Evolutionary conservation across 2,888 invertebrate genomes (phyloP).

Genomic region (Sinotaia quadrata): DNA sequence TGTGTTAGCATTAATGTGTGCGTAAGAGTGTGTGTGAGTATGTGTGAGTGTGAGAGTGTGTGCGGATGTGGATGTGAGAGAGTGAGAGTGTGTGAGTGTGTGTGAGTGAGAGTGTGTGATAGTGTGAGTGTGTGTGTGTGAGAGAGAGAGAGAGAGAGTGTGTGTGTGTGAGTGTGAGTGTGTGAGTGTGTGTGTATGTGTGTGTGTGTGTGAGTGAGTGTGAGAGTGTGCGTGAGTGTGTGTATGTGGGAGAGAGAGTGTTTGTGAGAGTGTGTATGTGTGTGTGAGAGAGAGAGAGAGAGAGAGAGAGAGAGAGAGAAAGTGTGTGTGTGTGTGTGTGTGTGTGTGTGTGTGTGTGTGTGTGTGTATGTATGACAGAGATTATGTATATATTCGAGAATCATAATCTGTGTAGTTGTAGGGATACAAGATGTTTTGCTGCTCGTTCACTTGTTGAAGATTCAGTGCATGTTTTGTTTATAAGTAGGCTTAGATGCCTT

Average conservation of each 20-base stretch:
- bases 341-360: background rate
- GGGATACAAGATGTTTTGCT: too few species aligned
- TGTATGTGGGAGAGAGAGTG: too few species aligned
- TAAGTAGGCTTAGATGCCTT: too few species aligned
- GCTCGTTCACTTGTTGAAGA: too few species aligned
- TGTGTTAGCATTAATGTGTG: too few species aligned
- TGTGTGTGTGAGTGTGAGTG: background rate
- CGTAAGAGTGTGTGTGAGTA: background rate
- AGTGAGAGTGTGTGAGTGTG: background rate
- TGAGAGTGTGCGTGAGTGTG: background rate
- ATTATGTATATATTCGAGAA: too few species aligned
- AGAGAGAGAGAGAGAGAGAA: background rate
- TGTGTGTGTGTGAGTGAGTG: background rate
- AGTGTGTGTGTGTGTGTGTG: background rate
- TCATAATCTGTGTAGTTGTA: too few species aligned
- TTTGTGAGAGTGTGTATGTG: background rate
- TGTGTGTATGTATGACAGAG: background rate
- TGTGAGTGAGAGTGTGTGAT: background rate
- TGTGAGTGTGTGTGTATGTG: background rate
- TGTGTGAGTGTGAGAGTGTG: background rate
- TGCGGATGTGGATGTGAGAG: slow-evolving; percentile 1
- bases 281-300: background rate
- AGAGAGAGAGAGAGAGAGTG: background rate
- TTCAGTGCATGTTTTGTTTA: too few species aligned
- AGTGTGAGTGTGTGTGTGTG: background rate